Conservation (phyloP, 37 sponge, comb jelly and placozoan genomes). For the Beroe forskalii region DNA sequence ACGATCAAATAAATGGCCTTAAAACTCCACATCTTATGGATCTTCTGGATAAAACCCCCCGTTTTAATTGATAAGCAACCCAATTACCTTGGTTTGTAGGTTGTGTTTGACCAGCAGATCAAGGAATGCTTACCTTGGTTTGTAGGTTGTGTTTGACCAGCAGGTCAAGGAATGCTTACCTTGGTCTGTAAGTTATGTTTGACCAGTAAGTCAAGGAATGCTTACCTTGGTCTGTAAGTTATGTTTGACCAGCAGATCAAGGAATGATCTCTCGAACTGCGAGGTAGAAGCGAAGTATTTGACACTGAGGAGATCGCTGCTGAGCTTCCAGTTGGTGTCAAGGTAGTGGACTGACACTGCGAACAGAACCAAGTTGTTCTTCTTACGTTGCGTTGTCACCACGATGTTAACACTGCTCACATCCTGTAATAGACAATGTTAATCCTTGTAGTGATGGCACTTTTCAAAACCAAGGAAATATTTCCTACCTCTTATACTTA, state of each 20-base stretch:
- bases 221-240: conserved; percentile 25
- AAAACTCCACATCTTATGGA: too few relatives aligned
- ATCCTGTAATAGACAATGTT: too few relatives aligned
- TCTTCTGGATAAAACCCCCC: too few relatives aligned
- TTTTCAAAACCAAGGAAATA: too few relatives aligned
- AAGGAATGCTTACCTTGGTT: conserved; percentile 3
- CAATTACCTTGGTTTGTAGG: conserved; percentile 17
- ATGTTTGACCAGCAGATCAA: conserved; percentile 20
- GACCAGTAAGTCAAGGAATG: not conserved
- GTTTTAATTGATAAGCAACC: too few relatives aligned
- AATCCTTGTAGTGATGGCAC: too few relatives aligned
- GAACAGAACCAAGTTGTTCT: not conserved
- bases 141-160: conserved; percentile 36
- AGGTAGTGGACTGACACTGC: not conserved
- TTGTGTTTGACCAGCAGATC: conserved; percentile 36
- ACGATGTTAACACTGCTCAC: not conserved
- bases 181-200: conserved; percentile 21
- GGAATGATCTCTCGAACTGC: conserved; percentile 1
- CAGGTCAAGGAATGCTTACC: conserved; percentile 3
- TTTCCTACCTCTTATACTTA: too few relatives aligned
- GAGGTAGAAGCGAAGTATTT: not conserved
- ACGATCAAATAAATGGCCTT: too few relatives aligned
- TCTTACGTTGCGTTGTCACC: not conserved
- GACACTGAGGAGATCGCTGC: conserved; percentile 15
- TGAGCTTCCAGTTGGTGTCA: not conserved